A percentile compares a stretch with the other conserved stretches of the same genome.
phyloP scores from a whole-genome alignment of 1,140 invertebrate species.

The Panagrolaimus sp. region DNA sequence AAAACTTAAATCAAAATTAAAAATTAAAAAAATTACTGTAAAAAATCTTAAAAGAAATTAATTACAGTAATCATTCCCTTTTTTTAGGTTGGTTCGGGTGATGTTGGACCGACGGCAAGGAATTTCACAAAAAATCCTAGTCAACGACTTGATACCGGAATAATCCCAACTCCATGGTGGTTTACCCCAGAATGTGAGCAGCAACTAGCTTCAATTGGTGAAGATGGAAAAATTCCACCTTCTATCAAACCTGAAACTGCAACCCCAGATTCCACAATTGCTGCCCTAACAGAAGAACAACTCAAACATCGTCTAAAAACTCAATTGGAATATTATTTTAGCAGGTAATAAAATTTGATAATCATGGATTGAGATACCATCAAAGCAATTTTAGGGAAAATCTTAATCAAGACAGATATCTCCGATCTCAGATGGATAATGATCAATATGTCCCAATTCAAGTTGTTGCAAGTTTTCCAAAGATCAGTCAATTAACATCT shows the following conservation, averaged over 20 bases:
- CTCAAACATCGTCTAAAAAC: constrained; percentile 41
- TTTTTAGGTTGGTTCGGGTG: neutral
- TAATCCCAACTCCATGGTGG: constrained; percentile 2
- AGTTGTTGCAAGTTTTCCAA: constrained; percentile 84
- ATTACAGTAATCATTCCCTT: neutral
- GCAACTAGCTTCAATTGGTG: neutral
- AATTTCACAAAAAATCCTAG: neutral
- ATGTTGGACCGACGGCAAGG: neutral
- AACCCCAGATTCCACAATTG: no score
- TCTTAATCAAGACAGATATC: constrained; percentile 80
- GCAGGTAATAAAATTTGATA: constrained; percentile 33
- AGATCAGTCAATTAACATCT: constrained; percentile 79
- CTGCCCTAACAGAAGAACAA: constrained; percentile 33
- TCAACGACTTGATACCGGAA: neutral
- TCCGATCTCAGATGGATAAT: constrained; percentile 87
- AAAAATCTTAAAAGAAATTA: no score
- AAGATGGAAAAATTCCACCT: constrained; percentile 12
- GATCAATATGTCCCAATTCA: constrained; percentile 89
- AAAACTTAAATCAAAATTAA: no score
- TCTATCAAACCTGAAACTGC: neutral
- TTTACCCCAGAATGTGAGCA: constrained; percentile 6
- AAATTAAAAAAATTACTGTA: no score
- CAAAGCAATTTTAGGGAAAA: constrained; percentile 83
- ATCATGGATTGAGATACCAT: neutral
- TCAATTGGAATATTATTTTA: constrained; percentile 60